Base-by-base conservation (phyloP, 2,797 vertebrate genomes). In the Microctenopoma steveboyesi region DNA sequence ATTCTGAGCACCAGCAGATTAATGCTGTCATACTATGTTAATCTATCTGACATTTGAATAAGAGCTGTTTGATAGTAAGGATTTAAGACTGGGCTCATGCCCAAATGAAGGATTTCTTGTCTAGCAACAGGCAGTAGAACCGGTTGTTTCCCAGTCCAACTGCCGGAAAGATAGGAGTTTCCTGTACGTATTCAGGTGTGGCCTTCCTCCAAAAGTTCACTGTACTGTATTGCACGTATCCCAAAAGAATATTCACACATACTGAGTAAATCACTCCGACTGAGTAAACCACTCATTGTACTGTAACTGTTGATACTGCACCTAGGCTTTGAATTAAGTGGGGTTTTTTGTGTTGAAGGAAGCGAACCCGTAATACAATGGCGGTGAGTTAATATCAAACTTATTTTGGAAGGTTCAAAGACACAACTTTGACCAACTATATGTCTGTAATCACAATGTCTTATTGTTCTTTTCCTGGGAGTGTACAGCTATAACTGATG, bases 151-250 rank as follows among this genome's bases (percentile, higher is more conserved):
- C 68, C 46, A 72, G 70, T 84, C 67, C 64, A 78, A 80, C 86
- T 89, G 88, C 83, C 74, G 48, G 82, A 85, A 81, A 93, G 86
- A 82, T 86, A 75, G 72, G 74, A 85, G 89, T 90, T 94, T 94
- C 90, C 92, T 91, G 90, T 86, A 89, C 45, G 43, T 86, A 65
- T 64, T 82, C 92, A 94, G 93, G 92, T 94, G 91, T 92, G 91
- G 89, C 91, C 79, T 87, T 88, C 80, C 87, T 78, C 70, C 64
- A 7, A 82, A 79, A 78, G 57, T 76, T 85, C 64, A 86, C 63
- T 73, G 74, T 62, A 64, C 52, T 69, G 37, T 55, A 33, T 57
- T 78, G 45, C 72, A 72, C 69, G 45, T 73, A 52, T 82, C 52
- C 57, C 54, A 65, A 69, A 75, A 82, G 57, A 85, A 81, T 73